Conservation (phyloP, 1,140 invertebrate genomes). For the Homalodisca vitripennis region DNA sequence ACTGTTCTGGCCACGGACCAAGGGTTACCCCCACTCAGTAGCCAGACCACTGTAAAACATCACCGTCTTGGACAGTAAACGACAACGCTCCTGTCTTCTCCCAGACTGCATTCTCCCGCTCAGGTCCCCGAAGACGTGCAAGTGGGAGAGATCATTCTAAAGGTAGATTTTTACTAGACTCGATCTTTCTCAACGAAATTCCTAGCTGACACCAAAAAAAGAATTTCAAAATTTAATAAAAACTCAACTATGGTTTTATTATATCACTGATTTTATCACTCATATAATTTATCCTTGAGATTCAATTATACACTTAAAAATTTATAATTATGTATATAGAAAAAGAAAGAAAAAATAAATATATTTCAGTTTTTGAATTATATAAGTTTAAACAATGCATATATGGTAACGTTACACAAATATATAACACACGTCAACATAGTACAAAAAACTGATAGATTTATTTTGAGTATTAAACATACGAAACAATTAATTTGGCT, state of each 20-base stretch:
- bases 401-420: no score
- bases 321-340: no score
- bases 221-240: neutral
- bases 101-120: constrained; percentile 75
- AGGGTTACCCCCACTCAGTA: constrained; percentile 81
- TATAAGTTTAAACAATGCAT: no score
- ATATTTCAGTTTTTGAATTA: no score
- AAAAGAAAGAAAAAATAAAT: no score
- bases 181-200: no score
- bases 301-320: neutral
- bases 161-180: constrained; percentile 51
- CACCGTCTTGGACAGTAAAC: constrained; percentile 81
- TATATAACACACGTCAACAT: no score
- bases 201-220: no score
- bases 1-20: constrained; percentile 89
- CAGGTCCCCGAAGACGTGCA: constrained; percentile 75
- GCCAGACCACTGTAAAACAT: constrained; percentile 84
- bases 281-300: neutral
- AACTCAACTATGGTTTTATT: neutral
- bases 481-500: no score
- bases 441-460: no score
- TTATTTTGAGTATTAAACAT: no score
- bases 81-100: constrained; percentile 85
- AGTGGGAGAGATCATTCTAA: constrained; percentile 67
- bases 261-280: neutral